phyloP scores from a whole-genome alignment of 1,140 invertebrate species.

The Drosophila neocordata region DNA sequence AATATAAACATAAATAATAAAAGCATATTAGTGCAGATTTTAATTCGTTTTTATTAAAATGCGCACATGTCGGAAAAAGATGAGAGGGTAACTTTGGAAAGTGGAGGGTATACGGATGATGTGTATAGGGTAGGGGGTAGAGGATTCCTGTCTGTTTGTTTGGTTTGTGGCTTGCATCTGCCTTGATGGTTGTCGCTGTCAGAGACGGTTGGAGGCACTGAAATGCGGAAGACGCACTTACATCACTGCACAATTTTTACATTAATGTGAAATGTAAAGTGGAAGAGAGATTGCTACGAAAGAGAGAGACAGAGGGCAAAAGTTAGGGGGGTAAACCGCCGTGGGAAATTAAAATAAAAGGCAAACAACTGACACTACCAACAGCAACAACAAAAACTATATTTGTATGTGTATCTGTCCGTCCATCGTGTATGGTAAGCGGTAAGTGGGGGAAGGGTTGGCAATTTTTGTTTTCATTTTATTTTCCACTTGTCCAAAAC shows the following conservation, averaged over 20 bases:
- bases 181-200: not conserved
- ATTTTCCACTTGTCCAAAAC: slow-evolving; percentile 66
- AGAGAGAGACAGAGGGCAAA: not conserved
- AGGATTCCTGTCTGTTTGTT: slow-evolving; percentile 34
- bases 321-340: slow-evolving; percentile 44
- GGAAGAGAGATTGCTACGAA: slow-evolving; percentile 20
- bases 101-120: too few relatives aligned
- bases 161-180: slow-evolving; percentile 54
- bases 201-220: slow-evolving; percentile 26
- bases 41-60: slow-evolving; percentile 78
- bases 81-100: not conserved
- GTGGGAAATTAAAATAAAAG: slow-evolving; percentile 78
- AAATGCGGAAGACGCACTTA: slow-evolving; percentile 73
- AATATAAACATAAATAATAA: slow-evolving; percentile 71
- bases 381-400: slow-evolving; percentile 14
- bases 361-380: slow-evolving; percentile 56
- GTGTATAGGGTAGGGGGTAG: not conserved
- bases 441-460: slow-evolving; percentile 33
- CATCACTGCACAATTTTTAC: slow-evolving; percentile 78
- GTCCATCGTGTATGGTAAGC: slow-evolving; percentile 46
- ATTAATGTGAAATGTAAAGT: slow-evolving; percentile 71
- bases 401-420: not conserved
- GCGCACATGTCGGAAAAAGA: slow-evolving; percentile 29
- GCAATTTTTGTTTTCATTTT: slow-evolving; percentile 63
- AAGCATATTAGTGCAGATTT: slow-evolving; percentile 75